phyloP scores from a whole-genome alignment of 2,888 invertebrate genomes.

The Zhengitettix transpicula region DNA sequence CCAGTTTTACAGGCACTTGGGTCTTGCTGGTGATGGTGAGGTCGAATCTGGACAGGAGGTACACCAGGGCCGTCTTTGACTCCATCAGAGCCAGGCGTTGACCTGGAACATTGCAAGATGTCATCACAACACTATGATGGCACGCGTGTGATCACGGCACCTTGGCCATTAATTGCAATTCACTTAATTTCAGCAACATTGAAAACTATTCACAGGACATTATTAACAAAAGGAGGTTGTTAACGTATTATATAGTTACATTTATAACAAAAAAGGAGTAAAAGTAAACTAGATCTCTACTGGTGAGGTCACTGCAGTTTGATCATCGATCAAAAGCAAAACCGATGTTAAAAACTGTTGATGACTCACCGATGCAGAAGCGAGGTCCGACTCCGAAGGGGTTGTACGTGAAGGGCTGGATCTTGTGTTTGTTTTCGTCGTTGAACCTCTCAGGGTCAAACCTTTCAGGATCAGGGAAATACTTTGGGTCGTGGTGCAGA shows the following conservation, averaged over 20 bases:
- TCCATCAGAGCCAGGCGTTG: not conserved
- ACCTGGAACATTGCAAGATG: not conserved
- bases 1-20: not conserved
- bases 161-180: no score
- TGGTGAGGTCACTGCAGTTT: no score
- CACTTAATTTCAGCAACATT: no score
- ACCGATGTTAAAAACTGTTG: no score
- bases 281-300: no score
- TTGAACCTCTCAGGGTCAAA: conserved; percentile 37
- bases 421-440: conserved; percentile 21
- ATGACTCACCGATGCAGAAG: conserved; percentile 15
- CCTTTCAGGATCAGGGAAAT: conserved; percentile 25
- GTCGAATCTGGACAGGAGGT: not conserved
- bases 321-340: no score
- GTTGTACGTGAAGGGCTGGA: conserved; percentile 15
- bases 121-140: no score
- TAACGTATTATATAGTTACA: no score
- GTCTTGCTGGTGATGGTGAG: not conserved
- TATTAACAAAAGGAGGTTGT: no score
- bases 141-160: no score
- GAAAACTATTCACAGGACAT: no score
- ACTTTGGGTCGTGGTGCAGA: conserved; percentile 20
- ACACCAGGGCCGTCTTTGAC: not conserved
- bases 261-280: no score
- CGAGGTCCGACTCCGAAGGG: conserved; percentile 17